phyloP scores from a whole-genome alignment of 2,113 vertebrate genomes.

The Talpa occidentalis region DNA sequence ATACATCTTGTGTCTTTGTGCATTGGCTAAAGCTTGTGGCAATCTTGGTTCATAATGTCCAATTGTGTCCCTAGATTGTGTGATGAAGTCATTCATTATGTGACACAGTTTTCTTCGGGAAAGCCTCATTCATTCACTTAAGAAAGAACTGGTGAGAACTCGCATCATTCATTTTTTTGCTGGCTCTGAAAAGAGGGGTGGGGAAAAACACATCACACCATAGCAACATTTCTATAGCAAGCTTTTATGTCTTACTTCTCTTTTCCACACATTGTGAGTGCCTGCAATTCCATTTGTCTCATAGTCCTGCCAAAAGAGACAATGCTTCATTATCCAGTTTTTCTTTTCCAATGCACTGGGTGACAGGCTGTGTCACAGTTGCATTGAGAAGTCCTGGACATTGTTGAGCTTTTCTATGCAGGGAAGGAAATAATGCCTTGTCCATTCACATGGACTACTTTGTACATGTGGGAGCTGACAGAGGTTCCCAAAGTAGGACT shows the following conservation, averaged over 20 bases:
- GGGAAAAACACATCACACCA: conserved; percentile 35
- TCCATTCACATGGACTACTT: background rate
- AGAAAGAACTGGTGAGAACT: conserved; percentile 28
- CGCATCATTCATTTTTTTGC: conserved; percentile 34
- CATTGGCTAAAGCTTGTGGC: background rate
- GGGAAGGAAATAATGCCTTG: conserved; percentile 32
- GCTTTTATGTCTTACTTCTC: conserved; percentile 52
- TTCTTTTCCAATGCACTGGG: conserved; percentile 11
- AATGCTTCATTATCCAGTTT: conserved; percentile 31
- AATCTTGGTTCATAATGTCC: background rate
- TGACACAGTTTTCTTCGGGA: background rate
- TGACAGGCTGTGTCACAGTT: conserved; percentile 31
- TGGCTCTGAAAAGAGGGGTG: conserved; percentile 37
- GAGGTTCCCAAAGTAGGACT: background rate
- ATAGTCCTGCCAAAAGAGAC: conserved; percentile 8
- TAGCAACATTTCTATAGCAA: conserved; percentile 25
- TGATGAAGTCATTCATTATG: conserved; percentile 22
- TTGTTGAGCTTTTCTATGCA: conserved; percentile 53
- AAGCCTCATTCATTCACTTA: conserved; percentile 37
- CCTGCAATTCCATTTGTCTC: conserved; percentile 29
- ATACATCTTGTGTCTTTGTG: conserved; percentile 47
- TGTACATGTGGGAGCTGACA: background rate
- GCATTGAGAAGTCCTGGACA: background rate
- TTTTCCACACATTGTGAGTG: conserved; percentile 45
- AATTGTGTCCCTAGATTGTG: background rate